Conservation (phyloP, 2,797 vertebrate species). For the Arrhamphus sclerolepis region DNA sequence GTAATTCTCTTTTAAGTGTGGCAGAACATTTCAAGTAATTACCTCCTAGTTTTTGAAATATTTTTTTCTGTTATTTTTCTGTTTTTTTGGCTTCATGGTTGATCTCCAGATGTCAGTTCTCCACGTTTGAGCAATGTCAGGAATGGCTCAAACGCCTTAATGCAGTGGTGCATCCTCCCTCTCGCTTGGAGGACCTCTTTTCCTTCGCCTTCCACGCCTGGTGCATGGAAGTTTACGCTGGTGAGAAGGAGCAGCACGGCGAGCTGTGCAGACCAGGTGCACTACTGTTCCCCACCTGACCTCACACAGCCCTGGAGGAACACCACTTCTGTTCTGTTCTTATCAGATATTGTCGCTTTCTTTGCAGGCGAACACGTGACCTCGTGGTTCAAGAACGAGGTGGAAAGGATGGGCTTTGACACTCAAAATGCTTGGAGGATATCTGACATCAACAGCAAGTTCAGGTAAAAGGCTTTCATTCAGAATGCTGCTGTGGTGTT, state of each 20-base stretch:
- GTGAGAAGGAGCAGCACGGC: slow-evolving; percentile 95
- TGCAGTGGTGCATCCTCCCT: slow-evolving; percentile 85
- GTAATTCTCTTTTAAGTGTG: too few species aligned
- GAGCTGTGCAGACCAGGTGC: slow-evolving; percentile 94
- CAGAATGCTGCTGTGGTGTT: slow-evolving; percentile 21
- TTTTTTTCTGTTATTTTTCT: too few species aligned
- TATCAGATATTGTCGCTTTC: slow-evolving; percentile 50
- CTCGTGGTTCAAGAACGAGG: slow-evolving; percentile 95
- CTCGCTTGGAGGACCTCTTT: slow-evolving; percentile 94
- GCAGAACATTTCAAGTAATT: too few species aligned
- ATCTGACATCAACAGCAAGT: slow-evolving; percentile 97
- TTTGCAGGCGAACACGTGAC: slow-evolving; percentile 92
- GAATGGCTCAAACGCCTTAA: slow-evolving; percentile 94
- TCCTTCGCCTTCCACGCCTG: slow-evolving; percentile 97
- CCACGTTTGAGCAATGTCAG: slow-evolving; percentile 96
- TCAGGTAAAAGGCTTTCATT: slow-evolving; percentile 83
- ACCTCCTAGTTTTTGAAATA: too few species aligned
- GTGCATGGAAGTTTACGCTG: slow-evolving; percentile 94
- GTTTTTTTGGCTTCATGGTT: slow-evolving; percentile 1
- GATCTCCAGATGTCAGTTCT: slow-evolving; percentile 92
- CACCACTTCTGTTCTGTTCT: background rate
- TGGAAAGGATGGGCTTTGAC: slow-evolving; percentile 97
- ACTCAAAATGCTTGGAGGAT: slow-evolving; percentile 98
- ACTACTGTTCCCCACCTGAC: background rate
- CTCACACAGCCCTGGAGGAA: background rate